Base-by-base conservation (phyloP, 1,140 invertebrate genomes). In the Drosophila nannoptera region DNA sequence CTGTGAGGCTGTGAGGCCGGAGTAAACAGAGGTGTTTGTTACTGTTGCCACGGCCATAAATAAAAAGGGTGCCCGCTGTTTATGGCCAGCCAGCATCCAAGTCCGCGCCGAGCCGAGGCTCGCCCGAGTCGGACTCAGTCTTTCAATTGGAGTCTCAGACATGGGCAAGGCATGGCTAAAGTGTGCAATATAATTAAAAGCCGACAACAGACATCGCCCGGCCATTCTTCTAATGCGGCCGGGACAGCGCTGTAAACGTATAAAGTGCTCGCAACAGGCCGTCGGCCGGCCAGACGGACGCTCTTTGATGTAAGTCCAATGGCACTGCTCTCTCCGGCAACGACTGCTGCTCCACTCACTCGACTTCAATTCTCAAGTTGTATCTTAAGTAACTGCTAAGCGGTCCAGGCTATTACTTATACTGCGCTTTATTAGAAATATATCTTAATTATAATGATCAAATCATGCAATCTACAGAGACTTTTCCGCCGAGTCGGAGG, bases 161-260 rank as follows among this genome's bases (percentile, higher is more conserved):
- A 59, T 75, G 70, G 78, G 58, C 58, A 62, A 54, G 62, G 73
- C 80, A 81, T 86, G 66, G 71, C 84, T 84, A 87, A 87, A 87
- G 78, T 81, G 84, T 87, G 84, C 84, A 87, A 87, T 87, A 87
- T 87, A 87, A 87, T 84, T 87, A 87, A 87, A 87, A 87, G 84
- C 84, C 84, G 84, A 87, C 84, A 87, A 87, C 62, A 74, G 83
- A 62, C 66, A 67, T 73, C 69, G 55, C 22, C 31, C 64, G 62
- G 56, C 60, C 64, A 70, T 76, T 87, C 82, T 76, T 83, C 82
- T 77, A 83, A 87, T 78, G 76, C 83, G 74, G 63, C 69, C 59
- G 66, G 73, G 60, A 77, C 43, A 75, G 77, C 62, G 81, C 58
- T 86, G 81, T 86, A 86, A 84, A 84, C 40, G 56, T 78, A 80